Evolutionary conservation across 2,797 vertebrate species (phyloP), one percentile per base, ranked within the genome.

Genomic region (Bryconaethiops microstoma): DNA sequence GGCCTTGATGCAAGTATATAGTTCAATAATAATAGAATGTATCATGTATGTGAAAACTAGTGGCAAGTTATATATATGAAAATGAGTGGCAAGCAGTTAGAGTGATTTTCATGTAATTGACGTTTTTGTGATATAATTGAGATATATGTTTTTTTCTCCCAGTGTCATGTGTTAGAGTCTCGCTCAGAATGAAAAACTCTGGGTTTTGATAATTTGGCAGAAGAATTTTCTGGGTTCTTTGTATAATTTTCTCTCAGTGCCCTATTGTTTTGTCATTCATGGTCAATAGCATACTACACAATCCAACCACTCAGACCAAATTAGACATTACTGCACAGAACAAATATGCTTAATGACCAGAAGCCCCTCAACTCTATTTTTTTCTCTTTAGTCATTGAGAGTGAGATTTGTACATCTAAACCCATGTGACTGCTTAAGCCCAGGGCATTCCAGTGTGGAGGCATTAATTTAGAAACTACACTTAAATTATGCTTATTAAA

Each of bases 191-290:
- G 40, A 39, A 13, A 6, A 68, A 40, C 55, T 78, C 62, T 76
- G 71, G 65, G 64, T 78, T 74, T 55, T 69, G 71, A 55, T 75
- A 79, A 68, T 63, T 50, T 74, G 81, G 59, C 71, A 21, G 35
- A 4, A 35, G 35, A 35, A 4, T 35, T 77, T 83, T 60, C 64
- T 57, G 74, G 76, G 76, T 78, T 50, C 71, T 74, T 17, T 48
- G 75, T 39, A 81, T 69, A 70, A 62, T 82, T 78, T 69, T 79
- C 82, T 82, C 50, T 76, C 48, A 77, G 72, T 73, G 62, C 76
- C 76, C 73, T 76, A 79, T 79, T 81, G 76, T 79, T 79, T 81
- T 79, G 73, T 83, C 82, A 80, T 80, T 83, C 82, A 83, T 52
- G 79, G 62, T 69, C 79, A 83, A 78, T 73, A 79, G 81, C 54